Evolutionary conservation across 1,140 invertebrate species (phyloP).

Genomic region (Pseudomyrmex pallidus): DNA sequence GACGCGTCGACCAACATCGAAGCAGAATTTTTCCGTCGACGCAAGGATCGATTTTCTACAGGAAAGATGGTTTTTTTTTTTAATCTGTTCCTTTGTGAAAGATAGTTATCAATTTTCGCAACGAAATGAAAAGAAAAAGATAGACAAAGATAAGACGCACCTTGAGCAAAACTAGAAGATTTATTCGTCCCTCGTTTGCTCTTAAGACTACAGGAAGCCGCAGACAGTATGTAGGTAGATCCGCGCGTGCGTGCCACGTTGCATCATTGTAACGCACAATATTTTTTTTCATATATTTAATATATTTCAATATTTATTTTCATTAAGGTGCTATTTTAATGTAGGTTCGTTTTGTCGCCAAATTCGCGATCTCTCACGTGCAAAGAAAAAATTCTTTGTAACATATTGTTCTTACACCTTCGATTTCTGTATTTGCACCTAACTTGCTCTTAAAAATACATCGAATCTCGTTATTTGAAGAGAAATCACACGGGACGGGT

Average conservation of each 20-base stretch:
- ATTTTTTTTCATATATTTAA: neutral
- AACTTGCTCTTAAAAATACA: neutral
- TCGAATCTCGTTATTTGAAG: neutral
- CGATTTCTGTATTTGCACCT: neutral
- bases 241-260: neutral
- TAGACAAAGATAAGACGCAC: slow-evolving; percentile 13
- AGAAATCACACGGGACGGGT: neutral
- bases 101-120: slow-evolving; percentile 57
- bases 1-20: too few relatives aligned
- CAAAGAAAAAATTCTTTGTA: slow-evolving; percentile 18
- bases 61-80: slow-evolving; percentile 43
- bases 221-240: neutral
- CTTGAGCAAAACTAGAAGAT: slow-evolving; percentile 24
- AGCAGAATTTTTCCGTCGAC: slow-evolving; percentile 61
- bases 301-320: neutral
- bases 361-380: slow-evolving; percentile 4
- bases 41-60: slow-evolving; percentile 61
- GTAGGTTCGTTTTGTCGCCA: neutral
- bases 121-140: neutral
- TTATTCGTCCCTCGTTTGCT: slow-evolving; percentile 38
- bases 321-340: neutral
- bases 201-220: slow-evolving; percentile 16
- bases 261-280: neutral
- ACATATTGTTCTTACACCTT: neutral
- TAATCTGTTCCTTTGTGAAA: slow-evolving; percentile 57